Conservation (phyloP, 2,888 invertebrate genomes). For the Caenorhabditis afra region DNA sequence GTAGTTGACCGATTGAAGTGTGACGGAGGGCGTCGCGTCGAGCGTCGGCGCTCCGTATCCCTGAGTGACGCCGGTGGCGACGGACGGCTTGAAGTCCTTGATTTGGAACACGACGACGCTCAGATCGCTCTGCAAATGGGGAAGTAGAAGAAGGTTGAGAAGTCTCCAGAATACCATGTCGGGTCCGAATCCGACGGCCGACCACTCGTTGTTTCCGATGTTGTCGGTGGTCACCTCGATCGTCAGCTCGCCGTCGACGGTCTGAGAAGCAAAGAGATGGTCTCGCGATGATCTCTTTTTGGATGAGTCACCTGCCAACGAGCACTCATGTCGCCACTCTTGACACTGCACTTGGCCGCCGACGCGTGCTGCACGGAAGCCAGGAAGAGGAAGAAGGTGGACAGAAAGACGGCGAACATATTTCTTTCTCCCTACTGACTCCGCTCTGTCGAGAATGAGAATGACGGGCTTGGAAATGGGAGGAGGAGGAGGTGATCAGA, state of each 20-base stretch:
- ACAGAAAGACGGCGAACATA: conserved; percentile 44
- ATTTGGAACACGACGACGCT: conserved; percentile 62
- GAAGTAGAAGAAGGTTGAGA: too few species aligned
- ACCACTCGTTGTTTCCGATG: conserved; percentile 70
- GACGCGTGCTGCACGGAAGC: conserved; percentile 23
- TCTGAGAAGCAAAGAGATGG: conserved; percentile 12
- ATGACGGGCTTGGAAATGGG: too few species aligned
- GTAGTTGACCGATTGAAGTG: conserved; percentile 57
- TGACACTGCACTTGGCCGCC: conserved; percentile 60
- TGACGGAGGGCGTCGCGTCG: conserved; percentile 53
- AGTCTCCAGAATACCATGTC: too few species aligned
- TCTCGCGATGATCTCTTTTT: conserved; percentile 1
- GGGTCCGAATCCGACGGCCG: conserved; percentile 62
- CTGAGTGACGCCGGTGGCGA: conserved; percentile 59
- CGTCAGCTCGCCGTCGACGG: conserved; percentile 62
- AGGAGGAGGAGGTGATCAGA: conserved; percentile 5
- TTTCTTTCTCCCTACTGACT: conserved; percentile 1
- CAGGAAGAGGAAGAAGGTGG: conserved; percentile 34
- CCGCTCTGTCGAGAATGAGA: neutral
- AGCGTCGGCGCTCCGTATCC: conserved; percentile 63
- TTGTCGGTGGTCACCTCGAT: conserved; percentile 64
- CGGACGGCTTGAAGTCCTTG: conserved; percentile 45
- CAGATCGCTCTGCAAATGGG: conserved; percentile 53
- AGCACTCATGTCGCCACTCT: conserved; percentile 60
- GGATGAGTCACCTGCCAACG: conserved; percentile 62